Conservation (phyloP, 1,140 invertebrate species). For the Eurosta solidaginis region DNA sequence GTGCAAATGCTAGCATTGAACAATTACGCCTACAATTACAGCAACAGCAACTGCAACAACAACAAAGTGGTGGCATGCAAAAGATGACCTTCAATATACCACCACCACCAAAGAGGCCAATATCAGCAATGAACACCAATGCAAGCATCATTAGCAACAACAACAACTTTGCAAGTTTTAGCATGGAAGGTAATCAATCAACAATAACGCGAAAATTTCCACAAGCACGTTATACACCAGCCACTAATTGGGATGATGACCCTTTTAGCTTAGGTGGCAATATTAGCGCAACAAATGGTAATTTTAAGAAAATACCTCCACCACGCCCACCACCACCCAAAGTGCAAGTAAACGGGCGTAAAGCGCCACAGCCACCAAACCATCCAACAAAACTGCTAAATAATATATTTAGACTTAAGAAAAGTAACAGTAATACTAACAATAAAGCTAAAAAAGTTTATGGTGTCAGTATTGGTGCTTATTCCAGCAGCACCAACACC, state of each 20-base stretch:
- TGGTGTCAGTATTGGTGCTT: constrained; percentile 59
- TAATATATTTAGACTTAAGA: constrained; percentile 56
- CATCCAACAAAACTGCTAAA: constrained; percentile 62
- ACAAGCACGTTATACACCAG: constrained; percentile 50
- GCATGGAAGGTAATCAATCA: background rate
- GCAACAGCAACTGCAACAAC: constrained; percentile 51
- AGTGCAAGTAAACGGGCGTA: constrained; percentile 37
- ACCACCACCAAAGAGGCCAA: constrained; percentile 48
- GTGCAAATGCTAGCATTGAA: constrained; percentile 53
- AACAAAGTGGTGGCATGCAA: constrained; percentile 44
- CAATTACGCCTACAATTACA: constrained; percentile 52
- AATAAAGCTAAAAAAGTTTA: constrained; percentile 56
- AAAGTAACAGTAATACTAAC: constrained; percentile 51
- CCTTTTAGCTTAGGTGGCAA: constrained; percentile 44
- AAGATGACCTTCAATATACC: constrained; percentile 53
- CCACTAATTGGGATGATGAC: constrained; percentile 55
- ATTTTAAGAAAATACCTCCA: constrained; percentile 51
- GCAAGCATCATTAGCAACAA: constrained; percentile 31
- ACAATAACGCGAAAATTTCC: constrained; percentile 55
- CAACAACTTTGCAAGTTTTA: constrained; percentile 38
- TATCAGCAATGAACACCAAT: constrained; percentile 32
- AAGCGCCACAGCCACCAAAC: constrained; percentile 31
- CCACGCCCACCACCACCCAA: constrained; percentile 56
- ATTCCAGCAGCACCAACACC: constrained; percentile 28
- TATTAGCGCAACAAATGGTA: constrained; percentile 38